Evolutionary conservation across 2,113 vertebrate species (phyloP), one percentile per base, ranked within the genome.

Genomic region (Gopherus flavomarginatus): DNA sequence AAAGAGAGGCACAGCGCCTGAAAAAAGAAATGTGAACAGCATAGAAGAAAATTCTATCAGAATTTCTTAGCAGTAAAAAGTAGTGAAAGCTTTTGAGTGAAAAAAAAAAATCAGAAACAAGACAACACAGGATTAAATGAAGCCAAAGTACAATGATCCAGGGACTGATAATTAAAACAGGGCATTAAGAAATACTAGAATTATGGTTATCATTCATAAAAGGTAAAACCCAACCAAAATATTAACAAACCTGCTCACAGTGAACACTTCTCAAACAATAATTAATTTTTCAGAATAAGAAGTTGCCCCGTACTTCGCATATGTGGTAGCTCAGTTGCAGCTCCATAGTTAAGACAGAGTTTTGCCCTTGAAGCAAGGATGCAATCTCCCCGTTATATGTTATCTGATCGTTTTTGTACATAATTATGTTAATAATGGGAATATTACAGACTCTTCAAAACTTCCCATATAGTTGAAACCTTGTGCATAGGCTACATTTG

Each of bases 1-100:
- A 94, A 87, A 96, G 86, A 97, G 88, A 97, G 77, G 94, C 14
- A 96, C 86, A 95, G 53, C 35, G 96, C 59, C 95, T 96, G 59
- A 94, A 97, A 97, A 88, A 94, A 97, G 97, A 96, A 92, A 93
- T 5, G 5, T 85, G 93, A 97, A 96, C 83, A 90, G 72, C 44
- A 95, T 57, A 89, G 81, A 89, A 85, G 84, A 52, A 92, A 87
- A 84, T 88, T 57, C 75, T 85, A 62, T 50, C 90, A 49, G 27
- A 69, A 83, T 87, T 42, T 80, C 83, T 62, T 54, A 91, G 85
- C 2, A 94, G 86, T 83, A 86, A 94, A 78, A 5, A 72, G 44
- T 29, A 80, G 49, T 2, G 6, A 69, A 90, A 94, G 35, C 44
- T 59, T 62, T 90, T 94, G 62, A 96, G 87, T 54, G 75, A 5